Conservation (phyloP, 1,140 invertebrate species). For the Drosophila nasuta region DNA sequence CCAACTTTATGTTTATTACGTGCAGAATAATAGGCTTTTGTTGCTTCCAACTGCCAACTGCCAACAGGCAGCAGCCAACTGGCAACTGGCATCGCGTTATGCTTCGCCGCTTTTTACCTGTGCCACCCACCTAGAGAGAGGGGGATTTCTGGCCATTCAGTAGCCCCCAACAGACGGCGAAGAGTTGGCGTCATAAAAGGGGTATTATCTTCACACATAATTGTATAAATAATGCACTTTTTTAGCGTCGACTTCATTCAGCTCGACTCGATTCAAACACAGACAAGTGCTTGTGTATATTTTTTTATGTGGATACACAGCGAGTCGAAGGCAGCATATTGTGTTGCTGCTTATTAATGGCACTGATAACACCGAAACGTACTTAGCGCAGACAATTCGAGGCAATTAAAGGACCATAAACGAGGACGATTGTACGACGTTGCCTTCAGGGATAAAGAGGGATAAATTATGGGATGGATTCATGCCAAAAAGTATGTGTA, state of each 20-base stretch:
- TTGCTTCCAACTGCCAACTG: constrained; percentile 51
- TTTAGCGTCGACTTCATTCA: constrained; percentile 56
- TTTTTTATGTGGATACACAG: constrained; percentile 46
- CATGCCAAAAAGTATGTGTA: not conserved
- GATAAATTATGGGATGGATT: constrained; percentile 45
- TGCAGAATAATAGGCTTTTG: constrained; percentile 76
- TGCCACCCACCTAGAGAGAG: not conserved
- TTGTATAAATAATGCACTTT: constrained; percentile 71
- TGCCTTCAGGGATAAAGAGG: constrained; percentile 16
- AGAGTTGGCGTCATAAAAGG: constrained; percentile 48
- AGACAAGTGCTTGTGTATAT: constrained; percentile 3
- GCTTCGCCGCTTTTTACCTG: constrained; percentile 4
- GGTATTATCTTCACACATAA: constrained; percentile 62
- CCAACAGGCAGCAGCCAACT: constrained; percentile 25
- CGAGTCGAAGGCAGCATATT: constrained; percentile 44
- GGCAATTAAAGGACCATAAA: constrained; percentile 63
- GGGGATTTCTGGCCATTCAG: not conserved
- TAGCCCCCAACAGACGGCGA: constrained; percentile 1
- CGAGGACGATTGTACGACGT: constrained; percentile 28
- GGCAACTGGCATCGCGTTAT: constrained; percentile 21
- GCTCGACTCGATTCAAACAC: constrained; percentile 25
- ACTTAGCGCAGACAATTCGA: constrained; percentile 53
- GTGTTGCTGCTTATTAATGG: constrained; percentile 52
- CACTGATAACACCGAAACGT: constrained; percentile 58
- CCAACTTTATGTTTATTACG: constrained; percentile 78